Percentiles rank a stretch among this genome's conserved stretches.
Evolutionary conservation across 2,797 vertebrate genomes (phyloP).

Genomic region (Protosalanx chinensis): DNA sequence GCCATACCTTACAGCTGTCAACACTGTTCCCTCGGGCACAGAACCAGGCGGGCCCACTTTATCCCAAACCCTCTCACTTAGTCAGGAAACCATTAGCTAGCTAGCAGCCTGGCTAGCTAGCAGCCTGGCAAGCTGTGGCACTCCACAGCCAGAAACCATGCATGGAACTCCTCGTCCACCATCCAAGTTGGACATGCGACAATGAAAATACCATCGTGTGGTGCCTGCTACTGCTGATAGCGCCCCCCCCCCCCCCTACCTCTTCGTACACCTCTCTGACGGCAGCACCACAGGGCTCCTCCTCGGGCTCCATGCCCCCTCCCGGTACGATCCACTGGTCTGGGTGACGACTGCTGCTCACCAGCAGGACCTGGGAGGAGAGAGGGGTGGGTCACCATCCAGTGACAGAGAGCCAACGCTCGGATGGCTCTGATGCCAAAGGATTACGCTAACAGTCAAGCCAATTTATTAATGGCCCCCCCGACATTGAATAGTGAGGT

Average conservation of each 20-base stretch:
- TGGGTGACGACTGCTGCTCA: constrained; percentile 96
- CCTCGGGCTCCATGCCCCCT: constrained; percentile 97
- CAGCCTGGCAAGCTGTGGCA: background rate
- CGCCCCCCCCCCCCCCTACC: constrained; percentile 59
- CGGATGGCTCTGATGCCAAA: constrained; percentile 28
- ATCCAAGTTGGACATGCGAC: no score
- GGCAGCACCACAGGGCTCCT: constrained; percentile 92
- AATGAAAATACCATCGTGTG: no score
- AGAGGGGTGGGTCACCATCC: background rate
- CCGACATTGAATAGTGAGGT: no score
- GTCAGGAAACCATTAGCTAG: constrained; percentile 48
- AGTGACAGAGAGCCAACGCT: background rate
- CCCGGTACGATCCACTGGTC: constrained; percentile 99
- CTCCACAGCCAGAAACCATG: no score
- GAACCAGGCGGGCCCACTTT: constrained; percentile 40
- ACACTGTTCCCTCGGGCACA: constrained; percentile 50
- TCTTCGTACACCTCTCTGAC: constrained; percentile 97
- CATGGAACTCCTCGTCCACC: no score
- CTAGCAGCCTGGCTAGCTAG: background rate
- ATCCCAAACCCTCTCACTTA: constrained; percentile 34
- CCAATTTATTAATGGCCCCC: no score
- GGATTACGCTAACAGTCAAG: background rate
- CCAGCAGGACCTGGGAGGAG: constrained; percentile 84
- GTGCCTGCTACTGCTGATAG: no score
- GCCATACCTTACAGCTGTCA: constrained; percentile 68